Conservation (phyloP, 2,113 vertebrate species). For the Ailurus styani region DNA sequence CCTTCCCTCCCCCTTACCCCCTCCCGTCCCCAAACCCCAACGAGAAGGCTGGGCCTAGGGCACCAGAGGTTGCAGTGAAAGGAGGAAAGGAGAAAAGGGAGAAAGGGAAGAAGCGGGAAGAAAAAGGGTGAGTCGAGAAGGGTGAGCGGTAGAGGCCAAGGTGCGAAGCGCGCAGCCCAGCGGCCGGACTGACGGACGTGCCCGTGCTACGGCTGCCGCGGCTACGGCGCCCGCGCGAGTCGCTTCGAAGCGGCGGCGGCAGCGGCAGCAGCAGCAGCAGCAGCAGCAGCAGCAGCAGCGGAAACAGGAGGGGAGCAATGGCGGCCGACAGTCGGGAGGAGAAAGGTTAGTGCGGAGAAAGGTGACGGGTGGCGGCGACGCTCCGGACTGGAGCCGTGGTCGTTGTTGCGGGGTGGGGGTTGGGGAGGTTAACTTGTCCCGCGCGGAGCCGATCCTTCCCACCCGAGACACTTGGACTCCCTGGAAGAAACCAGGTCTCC, state of each 20-base stretch:
- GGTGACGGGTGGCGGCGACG: constrained; percentile 4
- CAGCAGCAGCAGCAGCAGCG: background rate
- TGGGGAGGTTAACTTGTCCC: background rate
- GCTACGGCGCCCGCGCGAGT: constrained; percentile 53
- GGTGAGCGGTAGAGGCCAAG: background rate
- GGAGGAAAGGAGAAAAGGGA: background rate
- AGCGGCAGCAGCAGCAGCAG: background rate
- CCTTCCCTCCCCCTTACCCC: background rate
- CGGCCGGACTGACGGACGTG: constrained; percentile 67
- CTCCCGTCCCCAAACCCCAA: background rate
- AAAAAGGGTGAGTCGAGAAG: background rate
- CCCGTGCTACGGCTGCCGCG: constrained; percentile 55
- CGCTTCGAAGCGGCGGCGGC: constrained; percentile 3
- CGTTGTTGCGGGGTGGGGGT: background rate
- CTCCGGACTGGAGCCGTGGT: background rate
- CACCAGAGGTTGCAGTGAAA: background rate
- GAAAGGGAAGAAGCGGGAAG: background rate
- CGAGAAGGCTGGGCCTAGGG: background rate
- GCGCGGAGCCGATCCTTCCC: background rate
- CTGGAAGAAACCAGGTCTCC: background rate
- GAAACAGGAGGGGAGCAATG: constrained; percentile 78
- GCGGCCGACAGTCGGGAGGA: constrained; percentile 89
- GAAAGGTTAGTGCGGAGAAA: constrained; percentile 81
- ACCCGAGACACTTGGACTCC: fast-evolving
- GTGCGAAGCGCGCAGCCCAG: constrained; percentile 21